Percentiles rank a stretch among this genome's conserved stretches.
Evolutionary conservation across 2,113 vertebrate species (phyloP).

Genomic region (Oceanodroma tethys): DNA sequence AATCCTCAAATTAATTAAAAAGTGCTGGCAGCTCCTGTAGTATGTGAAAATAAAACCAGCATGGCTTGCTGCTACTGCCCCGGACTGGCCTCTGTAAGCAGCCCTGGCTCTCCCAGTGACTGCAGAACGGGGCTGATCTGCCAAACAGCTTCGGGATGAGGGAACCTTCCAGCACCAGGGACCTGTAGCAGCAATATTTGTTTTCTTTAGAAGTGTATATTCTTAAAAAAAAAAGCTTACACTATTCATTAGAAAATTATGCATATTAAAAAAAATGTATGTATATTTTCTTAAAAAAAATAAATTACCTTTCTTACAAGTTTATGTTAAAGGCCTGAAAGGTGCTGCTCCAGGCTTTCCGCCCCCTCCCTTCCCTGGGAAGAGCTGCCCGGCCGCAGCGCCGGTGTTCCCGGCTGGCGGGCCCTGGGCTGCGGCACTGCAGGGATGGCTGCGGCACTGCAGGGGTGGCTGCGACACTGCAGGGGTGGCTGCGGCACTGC

Average conservation of each 20-base stretch:
- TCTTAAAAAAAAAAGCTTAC: not conserved
- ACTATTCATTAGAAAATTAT: not conserved
- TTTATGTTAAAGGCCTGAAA: not conserved
- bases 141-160: not conserved
- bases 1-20: not conserved
- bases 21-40: not conserved
- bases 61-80: not conserved
- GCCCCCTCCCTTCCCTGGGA: not conserved
- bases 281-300: not conserved
- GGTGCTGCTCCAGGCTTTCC: not conserved
- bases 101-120: not conserved
- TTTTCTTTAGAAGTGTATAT: not conserved
- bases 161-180: not conserved
- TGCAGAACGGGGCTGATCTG: not conserved
- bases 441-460: not conserved
- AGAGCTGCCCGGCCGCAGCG: not conserved
- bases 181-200: not conserved
- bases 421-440: not conserved
- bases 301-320: not conserved
- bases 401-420: accelerated
- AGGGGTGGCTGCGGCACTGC: not conserved
- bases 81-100: not conserved
- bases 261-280: accelerated
- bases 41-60: not conserved
- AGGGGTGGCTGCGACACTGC: not conserved